Percentiles rank a stretch among this genome's conserved stretches.
Evolutionary conservation across 2,888 invertebrate species (phyloP).

Genomic region (Drosophila nigricruria): DNA sequence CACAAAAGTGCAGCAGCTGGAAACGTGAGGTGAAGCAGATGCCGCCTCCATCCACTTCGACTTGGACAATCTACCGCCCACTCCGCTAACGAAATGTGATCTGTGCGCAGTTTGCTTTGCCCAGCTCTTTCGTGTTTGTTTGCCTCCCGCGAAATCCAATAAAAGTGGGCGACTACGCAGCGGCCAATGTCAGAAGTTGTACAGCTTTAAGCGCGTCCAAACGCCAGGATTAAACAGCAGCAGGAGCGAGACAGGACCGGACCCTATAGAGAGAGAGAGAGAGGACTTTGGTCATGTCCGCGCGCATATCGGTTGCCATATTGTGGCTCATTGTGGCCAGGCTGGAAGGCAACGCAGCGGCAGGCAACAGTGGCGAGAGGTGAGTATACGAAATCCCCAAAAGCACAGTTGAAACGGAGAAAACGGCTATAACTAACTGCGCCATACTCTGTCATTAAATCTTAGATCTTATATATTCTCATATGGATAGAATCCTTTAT

Average conservation of each 20-base stretch:
- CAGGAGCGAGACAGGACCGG: conserved; percentile 4
- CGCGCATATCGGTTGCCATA: conserved; percentile 22
- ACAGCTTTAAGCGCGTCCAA: conserved; percentile 50
- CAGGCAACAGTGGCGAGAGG: conserved; percentile 79
- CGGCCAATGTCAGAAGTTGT: conserved; percentile 70
- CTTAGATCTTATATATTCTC: no score
- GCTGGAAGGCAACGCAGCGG: conserved; percentile 21
- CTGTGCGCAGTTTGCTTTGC: conserved; percentile 52
- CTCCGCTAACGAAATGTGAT: conserved; percentile 59
- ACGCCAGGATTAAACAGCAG: conserved; percentile 43
- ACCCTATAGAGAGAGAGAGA: not conserved
- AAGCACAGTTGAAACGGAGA: not conserved
- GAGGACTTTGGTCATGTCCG: conserved; percentile 27
- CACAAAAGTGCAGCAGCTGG: conserved; percentile 55
- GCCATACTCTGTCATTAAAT: not conserved
- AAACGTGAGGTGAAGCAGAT: conserved; percentile 67
- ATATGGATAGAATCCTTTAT: no score
- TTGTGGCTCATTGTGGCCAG: conserved; percentile 47
- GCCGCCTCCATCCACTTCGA: not conserved
- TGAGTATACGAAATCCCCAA: conserved; percentile 41
- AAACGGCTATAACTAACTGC: not conserved
- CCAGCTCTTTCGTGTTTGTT: conserved; percentile 11
- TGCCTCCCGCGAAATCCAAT: conserved; percentile 56
- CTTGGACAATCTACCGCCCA: not conserved
- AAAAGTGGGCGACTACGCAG: conserved; percentile 69